Base-by-base conservation (phyloP, 2,888 invertebrate genomes). In the Spatulosminthurus flaviceps region DNA sequence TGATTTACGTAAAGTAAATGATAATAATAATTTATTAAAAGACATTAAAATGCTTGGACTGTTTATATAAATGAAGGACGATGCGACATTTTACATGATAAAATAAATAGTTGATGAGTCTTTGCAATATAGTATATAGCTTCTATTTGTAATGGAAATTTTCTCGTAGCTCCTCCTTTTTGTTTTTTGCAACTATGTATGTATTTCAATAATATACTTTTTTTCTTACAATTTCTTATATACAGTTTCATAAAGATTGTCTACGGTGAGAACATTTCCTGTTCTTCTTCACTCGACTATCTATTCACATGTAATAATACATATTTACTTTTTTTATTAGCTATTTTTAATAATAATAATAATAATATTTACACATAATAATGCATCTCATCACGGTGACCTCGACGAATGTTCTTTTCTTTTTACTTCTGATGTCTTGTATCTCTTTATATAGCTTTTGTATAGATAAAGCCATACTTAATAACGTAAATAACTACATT, bases 41-140 rank as follows among this genome's bases (percentile, higher is more conserved):
- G 5, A 34, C 34, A 34, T 34, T 9, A 9, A 34, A 9, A 7
- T 34, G 4, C 9, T 34, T 34, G 34, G 34, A 34, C 34, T 34
- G 34, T 34, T 34, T 9, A 34, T n/a, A n/a, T 34, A 34, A 34
- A 34, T 34, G 5, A 51, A 51, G 51, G 51, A 51, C 51, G 51
- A 51, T 16, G 51, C 51, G 51, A 51, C 51, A 51, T 51, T 51
- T n/a, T n/a, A n/a, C n/a, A n/a, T n/a, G n/a, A n/a, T n/a, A n/a
- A n/a, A n/a, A n/a, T n/a, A n/a, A n/a, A n/a, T n/a, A n/a, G n/a
- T n/a, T n/a, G 51, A 51, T n/a, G 51, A 51, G 51, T 19, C n/a
- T 51, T 51, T 51, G n/a, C 51, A 11, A 51, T n/a, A n/a, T n/a
- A n/a, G n/a, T n/a, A n/a, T n/a, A 51, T 51, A 51, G 9, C n/a